Base-by-base conservation (phyloP, 2,888 invertebrate species). In the Chloroclystis v-ata region DNA sequence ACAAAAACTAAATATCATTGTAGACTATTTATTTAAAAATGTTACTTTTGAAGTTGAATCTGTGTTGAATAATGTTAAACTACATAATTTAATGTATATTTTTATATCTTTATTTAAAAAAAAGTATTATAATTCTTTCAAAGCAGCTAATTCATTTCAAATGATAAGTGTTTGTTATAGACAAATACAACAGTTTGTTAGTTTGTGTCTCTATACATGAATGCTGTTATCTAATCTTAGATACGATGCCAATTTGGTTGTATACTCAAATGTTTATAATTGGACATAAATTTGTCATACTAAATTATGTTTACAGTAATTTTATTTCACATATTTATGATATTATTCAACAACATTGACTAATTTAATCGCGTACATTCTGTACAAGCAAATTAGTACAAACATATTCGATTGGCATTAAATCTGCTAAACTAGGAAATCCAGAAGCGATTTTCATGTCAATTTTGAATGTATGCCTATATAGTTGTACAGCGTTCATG, bases 71-170 rank as follows among this genome's bases (percentile, higher is more conserved):
- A 76, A 80, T 82, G 70, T 81, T 79, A 72, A 75, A 76, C 72
- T 66, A 74, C 71, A 76, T 79, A 74, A 76, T 81, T 71, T 69
- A 80, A 82, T 78, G 77, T 82, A 82, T 82, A 83, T 84, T 83
- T 84, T 82, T 82, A 82, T 83, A 83, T 78, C 66, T 78, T 82
- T 79, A 79, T 83, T 83, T 82, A 78, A 78, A 67, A 69, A 69
- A 47, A 81, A 80, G 75, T 80, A 82, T 82, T 78, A 76, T 72
- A 70, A 70, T 69, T 58, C 67, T 63, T 72, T 71, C 67, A 71
- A 63, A 70, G 67, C 65, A 65, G 64, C 63, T 71, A 70, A 68
- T 20, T n/a, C n/a, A n/a, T n/a, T 67, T 67, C 69, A 66, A 57
- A 59, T 62, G 56, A 65, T 69, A 65, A 69, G 61, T 65, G 61